Conservation (phyloP, 37 sponge, comb jelly and placozoan species). For the Bolinopsis microptera region DNA sequence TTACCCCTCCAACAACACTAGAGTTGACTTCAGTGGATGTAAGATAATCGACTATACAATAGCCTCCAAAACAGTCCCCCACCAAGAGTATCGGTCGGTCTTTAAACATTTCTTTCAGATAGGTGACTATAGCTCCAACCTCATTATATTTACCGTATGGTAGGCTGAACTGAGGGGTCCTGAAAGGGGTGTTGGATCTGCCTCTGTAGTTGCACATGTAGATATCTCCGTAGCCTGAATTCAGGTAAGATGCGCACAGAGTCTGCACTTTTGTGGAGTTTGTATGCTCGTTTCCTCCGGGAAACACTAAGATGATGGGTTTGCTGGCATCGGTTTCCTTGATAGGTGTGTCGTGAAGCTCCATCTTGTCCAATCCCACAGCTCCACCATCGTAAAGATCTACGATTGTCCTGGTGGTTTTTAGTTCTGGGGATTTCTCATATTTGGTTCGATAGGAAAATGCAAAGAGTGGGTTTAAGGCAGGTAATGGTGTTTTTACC, state of each 20-base stretch:
- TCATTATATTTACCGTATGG: neutral
- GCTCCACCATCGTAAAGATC: neutral
- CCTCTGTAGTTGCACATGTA: slow-evolving; percentile 48
- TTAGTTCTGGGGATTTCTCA: slow-evolving; percentile 1
- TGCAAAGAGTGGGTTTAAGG: neutral
- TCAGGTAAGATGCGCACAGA: neutral
- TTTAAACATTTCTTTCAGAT: neutral
- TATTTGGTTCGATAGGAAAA: slow-evolving; percentile 19
- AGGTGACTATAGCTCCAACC: neutral
- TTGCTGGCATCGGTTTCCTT: neutral
- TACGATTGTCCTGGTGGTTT: neutral
- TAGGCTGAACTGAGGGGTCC: neutral
- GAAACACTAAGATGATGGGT: slow-evolving; percentile 5
- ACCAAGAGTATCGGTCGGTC: neutral
- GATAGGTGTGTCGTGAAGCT: neutral
- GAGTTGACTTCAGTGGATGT: neutral
- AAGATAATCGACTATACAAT: neutral
- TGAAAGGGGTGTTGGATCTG: neutral
- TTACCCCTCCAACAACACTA: slow-evolving; percentile 17
- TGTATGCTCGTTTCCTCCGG: slow-evolving; percentile 22
- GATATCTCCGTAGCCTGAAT: neutral
- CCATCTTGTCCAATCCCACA: neutral
- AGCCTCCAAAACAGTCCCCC: slow-evolving; percentile 10
- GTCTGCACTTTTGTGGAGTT: slow-evolving; percentile 22
- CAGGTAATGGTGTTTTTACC: neutral